A percentile compares a stretch with the other conserved stretches of the same genome.
Conservation (phyloP, 30 jellyfish, hydroid and myxozoan species). For the Clytia hemisphaerica region DNA sequence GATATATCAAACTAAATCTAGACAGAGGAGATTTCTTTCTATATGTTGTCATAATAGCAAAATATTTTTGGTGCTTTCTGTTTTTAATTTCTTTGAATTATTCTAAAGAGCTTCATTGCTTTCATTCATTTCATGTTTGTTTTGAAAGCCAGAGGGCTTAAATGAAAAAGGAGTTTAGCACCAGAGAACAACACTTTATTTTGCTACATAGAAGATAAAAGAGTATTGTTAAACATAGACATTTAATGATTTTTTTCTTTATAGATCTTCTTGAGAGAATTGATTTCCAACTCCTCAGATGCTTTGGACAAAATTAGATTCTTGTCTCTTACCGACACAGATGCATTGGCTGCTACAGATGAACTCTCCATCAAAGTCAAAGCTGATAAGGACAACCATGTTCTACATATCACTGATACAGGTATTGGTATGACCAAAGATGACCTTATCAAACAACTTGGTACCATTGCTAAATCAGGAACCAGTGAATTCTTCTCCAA, state of each 20-base stretch:
- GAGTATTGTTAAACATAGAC: too few species aligned
- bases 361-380: constrained; percentile 79
- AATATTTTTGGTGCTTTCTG: too few species aligned
- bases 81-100: too few species aligned
- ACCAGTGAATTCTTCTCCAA: constrained; percentile 93
- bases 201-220: too few species aligned
- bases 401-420: constrained; percentile 91
- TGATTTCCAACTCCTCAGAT: constrained; percentile 97
- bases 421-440: constrained; percentile 99
- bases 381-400: constrained; percentile 82
- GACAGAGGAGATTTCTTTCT: too few species aligned
- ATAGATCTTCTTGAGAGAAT: constrained; percentile 97
- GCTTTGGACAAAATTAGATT: constrained; percentile 93
- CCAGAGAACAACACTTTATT: too few species aligned
- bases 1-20: too few species aligned
- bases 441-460: constrained; percentile 93
- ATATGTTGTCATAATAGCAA: too few species aligned
- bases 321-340: constrained; percentile 70
- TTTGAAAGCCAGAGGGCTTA: too few species aligned
- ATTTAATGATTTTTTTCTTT: neutral
- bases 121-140: too few species aligned
- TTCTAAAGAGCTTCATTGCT: too few species aligned
- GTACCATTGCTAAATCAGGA: constrained; percentile 99
- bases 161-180: too few species aligned
- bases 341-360: constrained; percentile 79